These are phyloP conservation scores for Eriosoma lanigerum DNA, from an alignment of 1,140 invertebrate genomes.

Conservation along the genomic window DNA sequence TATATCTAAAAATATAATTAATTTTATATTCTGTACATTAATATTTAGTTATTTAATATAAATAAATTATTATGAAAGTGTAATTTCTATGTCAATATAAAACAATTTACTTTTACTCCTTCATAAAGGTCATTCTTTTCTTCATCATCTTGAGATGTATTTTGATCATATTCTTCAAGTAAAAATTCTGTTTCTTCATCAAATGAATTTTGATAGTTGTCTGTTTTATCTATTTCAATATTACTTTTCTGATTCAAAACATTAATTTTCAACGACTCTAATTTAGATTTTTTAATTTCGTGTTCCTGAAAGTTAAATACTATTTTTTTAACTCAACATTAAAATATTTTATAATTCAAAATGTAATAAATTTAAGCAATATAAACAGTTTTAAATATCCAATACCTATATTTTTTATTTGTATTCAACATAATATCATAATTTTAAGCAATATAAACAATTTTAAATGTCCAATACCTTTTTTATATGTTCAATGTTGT, in stretches of 20 bases:
- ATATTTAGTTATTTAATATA: background rate
- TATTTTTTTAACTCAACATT: background rate
- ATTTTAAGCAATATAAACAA: too few species aligned
- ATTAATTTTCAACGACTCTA: slow-evolving; percentile 58
- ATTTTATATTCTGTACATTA: too few species aligned
- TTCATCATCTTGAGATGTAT: slow-evolving; percentile 58
- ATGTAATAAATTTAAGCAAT: background rate
- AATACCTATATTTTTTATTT: background rate
- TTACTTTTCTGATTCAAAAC: slow-evolving; percentile 54
- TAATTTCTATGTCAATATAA: slow-evolving; percentile 2
- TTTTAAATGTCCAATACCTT: background rate
- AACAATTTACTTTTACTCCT: slow-evolving; percentile 32
- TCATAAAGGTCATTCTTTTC: slow-evolving; percentile 58
- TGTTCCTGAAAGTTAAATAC: slow-evolving; percentile 10
- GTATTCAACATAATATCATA: background rate
- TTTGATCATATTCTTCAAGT: slow-evolving; percentile 61
- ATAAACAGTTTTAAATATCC: background rate
- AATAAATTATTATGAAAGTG: too few species aligned
- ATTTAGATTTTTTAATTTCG: background rate
- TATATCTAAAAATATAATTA: slow-evolving; percentile 73
- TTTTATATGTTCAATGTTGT: slow-evolving; percentile 55
- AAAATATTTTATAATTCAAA: background rate
- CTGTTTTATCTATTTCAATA: slow-evolving; percentile 56
- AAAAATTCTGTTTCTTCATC: slow-evolving; percentile 60
- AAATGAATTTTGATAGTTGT: slow-evolving; percentile 56